Percentiles rank a stretch among this genome's conserved stretches.
phyloP scores from a whole-genome alignment of 2,888 invertebrate species.

The Linyphia triangularis region DNA sequence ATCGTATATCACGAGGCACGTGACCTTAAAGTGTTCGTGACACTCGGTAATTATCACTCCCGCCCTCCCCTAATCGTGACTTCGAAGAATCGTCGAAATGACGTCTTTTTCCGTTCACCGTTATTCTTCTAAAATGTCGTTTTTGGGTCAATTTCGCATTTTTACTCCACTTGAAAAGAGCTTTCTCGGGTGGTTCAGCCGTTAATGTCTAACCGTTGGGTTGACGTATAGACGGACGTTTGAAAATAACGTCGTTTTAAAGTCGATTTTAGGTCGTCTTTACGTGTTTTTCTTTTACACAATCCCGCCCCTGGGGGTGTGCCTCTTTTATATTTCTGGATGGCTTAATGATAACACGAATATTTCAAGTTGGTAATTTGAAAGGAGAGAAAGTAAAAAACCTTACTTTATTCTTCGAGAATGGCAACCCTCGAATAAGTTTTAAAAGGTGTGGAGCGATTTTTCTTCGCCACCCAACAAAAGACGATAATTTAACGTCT shows the following conservation, averaged over 20 bases:
- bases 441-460: neutral
- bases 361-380: conserved; percentile 21
- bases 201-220: too few species aligned
- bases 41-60: conserved; percentile 43
- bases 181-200: too few species aligned
- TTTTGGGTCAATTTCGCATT: too few species aligned
- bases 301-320: neutral
- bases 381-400: neutral
- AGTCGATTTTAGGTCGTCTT: too few species aligned
- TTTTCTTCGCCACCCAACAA: conserved; percentile 47
- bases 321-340: neutral
- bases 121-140: neutral
- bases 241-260: too few species aligned
- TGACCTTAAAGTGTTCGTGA: conserved; percentile 21
- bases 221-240: too few species aligned
- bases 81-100: conserved; percentile 1
- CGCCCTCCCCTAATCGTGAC: conserved; percentile 7
- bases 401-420: neutral
- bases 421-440: neutral
- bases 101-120: neutral
- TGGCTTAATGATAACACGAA: neutral
- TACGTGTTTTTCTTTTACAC: neutral
- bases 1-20: conserved; percentile 47
- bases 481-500: conserved; percentile 53
- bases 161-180: too few species aligned